Conservation (phyloP, 1,140 invertebrate species). For the Drosophila guanche region DNA sequence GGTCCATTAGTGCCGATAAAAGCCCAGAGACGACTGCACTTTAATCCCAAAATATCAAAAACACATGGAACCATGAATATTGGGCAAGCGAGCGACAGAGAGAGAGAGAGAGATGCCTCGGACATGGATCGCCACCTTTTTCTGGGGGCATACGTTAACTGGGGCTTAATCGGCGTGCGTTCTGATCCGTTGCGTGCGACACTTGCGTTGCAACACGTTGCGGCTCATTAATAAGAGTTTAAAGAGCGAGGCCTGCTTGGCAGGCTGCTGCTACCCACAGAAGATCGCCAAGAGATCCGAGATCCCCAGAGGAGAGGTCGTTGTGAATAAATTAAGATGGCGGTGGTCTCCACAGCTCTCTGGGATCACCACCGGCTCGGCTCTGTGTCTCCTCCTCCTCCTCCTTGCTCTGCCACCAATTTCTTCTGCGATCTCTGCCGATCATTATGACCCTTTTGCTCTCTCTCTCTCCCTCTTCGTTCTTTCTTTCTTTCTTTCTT, state of each 20-base stretch:
- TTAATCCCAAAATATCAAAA: conserved; percentile 43
- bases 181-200: conserved; percentile 63
- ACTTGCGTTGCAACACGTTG: conserved; percentile 46
- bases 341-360: conserved; percentile 54
- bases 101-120: not conserved
- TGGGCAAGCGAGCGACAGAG: not conserved
- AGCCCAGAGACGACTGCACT: conserved; percentile 53
- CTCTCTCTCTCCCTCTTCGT: conserved; percentile 1
- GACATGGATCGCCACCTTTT: conserved; percentile 55
- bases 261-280: conserved; percentile 18
- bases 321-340: conserved; percentile 78
- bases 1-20: conserved; percentile 73
- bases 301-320: conserved; percentile 42
- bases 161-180: conserved; percentile 73
- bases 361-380: too few species aligned
- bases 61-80: conserved; percentile 1
- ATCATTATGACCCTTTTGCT: conserved; percentile 73
- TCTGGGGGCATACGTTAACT: conserved; percentile 55
- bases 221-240: conserved; percentile 79
- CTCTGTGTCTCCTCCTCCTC: too few species aligned
- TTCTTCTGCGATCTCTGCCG: conserved; percentile 52
- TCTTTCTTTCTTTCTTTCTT: conserved; percentile 6
- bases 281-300: conserved; percentile 15
- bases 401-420: conserved; percentile 9
- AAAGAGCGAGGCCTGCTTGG: conserved; percentile 33